phyloP scores from a whole-genome alignment of 2,113 vertebrate genomes.

The Mungos mungo region DNA sequence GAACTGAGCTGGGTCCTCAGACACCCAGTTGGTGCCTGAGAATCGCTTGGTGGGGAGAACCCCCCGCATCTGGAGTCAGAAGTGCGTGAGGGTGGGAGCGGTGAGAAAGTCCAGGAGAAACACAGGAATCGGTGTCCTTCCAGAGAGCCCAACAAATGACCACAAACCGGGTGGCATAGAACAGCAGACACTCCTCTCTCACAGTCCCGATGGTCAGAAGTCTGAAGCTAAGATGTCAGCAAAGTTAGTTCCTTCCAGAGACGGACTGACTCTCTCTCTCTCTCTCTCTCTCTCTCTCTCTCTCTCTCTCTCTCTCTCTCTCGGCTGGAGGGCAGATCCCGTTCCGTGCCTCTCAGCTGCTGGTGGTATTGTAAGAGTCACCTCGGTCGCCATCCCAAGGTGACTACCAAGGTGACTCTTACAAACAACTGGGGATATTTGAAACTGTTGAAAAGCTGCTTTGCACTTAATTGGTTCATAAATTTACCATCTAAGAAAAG shows the following conservation, averaged over 20 bases:
- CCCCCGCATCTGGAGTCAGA: background rate
- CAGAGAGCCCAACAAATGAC: background rate
- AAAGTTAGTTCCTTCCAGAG: background rate
- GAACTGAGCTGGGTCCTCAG: background rate
- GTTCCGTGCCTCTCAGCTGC: background rate
- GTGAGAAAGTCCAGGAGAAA: background rate
- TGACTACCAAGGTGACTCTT: no score
- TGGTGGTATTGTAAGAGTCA: no score
- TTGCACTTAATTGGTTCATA: no score
- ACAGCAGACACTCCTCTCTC: background rate
- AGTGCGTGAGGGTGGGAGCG: background rate
- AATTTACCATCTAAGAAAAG: no score
- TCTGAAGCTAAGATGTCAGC: background rate
- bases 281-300: background rate
- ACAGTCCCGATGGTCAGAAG: background rate
- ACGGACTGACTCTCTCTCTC: background rate
- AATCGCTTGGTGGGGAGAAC: background rate
- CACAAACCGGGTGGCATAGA: background rate
- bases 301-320: background rate
- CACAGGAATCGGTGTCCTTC: background rate
- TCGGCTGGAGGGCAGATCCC: background rate
- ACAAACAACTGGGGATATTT: no score
- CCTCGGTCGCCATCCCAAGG: no score
- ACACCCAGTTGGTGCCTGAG: background rate
- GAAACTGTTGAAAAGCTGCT: no score